These are phyloP conservation scores for Pyrocoelia pectoralis DNA, from an alignment of 2,888 invertebrate genomes.

Conservation along the genomic window DNA sequence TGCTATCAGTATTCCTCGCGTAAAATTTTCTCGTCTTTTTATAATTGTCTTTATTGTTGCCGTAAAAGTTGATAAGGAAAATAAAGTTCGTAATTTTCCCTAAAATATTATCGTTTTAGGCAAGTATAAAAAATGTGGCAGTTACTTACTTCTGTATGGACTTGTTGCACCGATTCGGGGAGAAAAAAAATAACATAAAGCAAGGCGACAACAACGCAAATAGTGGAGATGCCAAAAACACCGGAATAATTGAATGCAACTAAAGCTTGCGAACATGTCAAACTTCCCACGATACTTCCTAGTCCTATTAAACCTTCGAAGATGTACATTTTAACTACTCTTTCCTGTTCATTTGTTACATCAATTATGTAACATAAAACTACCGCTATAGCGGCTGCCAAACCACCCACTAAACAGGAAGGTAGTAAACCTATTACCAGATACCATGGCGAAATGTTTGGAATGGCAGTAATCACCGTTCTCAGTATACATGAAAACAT, in stretches of 20 bases:
- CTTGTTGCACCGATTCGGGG: conserved; percentile 62
- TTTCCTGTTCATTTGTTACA: conserved; percentile 66
- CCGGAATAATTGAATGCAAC: conserved; percentile 64
- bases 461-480: conserved; percentile 22
- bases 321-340: conserved; percentile 72
- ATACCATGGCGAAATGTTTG: conserved; percentile 52
- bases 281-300: conserved; percentile 70
- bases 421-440: conserved; percentile 67
- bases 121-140: not conserved
- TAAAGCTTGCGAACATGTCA: conserved; percentile 68
- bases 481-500: conserved; percentile 12
- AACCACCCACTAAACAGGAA: conserved; percentile 68
- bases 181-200: conserved; percentile 62
- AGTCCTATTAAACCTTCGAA: conserved; percentile 67
- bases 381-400: conserved; percentile 68
- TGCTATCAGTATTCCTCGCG: conserved; percentile 63
- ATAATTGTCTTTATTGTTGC: conserved; percentile 67
- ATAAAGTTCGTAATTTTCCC: conserved; percentile 28
- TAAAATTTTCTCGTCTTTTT: conserved; percentile 64
- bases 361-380: conserved; percentile 66
- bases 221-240: conserved; percentile 61
- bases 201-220: conserved; percentile 60
- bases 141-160: conserved; percentile 17
- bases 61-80: conserved; percentile 47
- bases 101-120: conserved; percentile 11